Conservation (phyloP, 2,888 invertebrate genomes). For the Microctonus aethiopoides region DNA sequence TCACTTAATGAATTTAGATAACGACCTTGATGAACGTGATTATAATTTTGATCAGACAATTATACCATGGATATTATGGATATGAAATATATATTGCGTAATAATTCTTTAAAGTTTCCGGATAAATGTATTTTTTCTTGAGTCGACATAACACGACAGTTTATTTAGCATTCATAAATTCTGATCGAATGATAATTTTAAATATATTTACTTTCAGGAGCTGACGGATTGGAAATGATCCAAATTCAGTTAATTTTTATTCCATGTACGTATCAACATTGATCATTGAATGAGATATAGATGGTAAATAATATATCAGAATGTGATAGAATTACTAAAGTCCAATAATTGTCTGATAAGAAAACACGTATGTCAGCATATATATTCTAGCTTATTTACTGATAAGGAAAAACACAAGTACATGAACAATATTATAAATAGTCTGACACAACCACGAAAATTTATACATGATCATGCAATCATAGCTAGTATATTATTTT, state of each 20-base stretch:
- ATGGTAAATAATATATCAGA: not conserved
- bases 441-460: too few relatives aligned
- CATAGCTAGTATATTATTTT: too few relatives aligned
- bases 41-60: not conserved
- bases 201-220: not conserved
- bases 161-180: not conserved
- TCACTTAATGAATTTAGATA: not conserved
- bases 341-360: not conserved
- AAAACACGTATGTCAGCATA: not conserved
- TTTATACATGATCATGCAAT: too few relatives aligned
- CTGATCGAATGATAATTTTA: not conserved
- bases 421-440: too few relatives aligned
- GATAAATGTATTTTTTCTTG: not conserved
- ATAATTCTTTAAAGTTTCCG: not conserved
- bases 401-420: too few relatives aligned
- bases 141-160: not conserved
- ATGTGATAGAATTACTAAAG: not conserved
- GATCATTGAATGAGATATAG: too few relatives aligned
- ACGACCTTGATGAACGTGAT: constrained; percentile 5
- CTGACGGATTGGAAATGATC: not conserved
- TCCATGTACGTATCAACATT: not conserved
- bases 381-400: too few relatives aligned
- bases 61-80: not conserved
- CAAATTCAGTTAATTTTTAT: not conserved
- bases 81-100: not conserved